Evolutionary conservation across 2,888 invertebrate species (phyloP).

Genomic region (Polyommatus iphigenia): DNA sequence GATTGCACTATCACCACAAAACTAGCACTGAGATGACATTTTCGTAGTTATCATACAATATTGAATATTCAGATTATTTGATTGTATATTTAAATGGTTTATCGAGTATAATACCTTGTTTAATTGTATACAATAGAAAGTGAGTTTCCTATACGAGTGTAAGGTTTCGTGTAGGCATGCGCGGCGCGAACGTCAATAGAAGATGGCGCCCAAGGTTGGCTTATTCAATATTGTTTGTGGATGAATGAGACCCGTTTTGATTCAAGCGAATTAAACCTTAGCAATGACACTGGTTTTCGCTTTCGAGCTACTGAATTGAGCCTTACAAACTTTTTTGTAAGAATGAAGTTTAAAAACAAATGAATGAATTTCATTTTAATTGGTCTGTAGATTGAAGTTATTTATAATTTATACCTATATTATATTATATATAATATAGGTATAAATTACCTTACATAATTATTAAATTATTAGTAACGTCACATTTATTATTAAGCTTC

Average conservation of each 20-base stretch:
- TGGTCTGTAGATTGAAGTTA: too few relatives aligned
- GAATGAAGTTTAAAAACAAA: background rate
- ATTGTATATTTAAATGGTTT: slow-evolving; percentile 21
- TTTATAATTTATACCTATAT: background rate
- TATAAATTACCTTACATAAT: too few relatives aligned
- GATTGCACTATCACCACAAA: slow-evolving; percentile 42
- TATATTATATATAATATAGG: too few relatives aligned
- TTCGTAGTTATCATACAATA: background rate
- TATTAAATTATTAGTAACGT: too few relatives aligned
- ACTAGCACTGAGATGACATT: slow-evolving; percentile 8
- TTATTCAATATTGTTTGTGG: slow-evolving; percentile 18
- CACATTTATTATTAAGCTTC: too few relatives aligned
- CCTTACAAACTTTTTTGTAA: slow-evolving; percentile 1
- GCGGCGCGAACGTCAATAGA: slow-evolving; percentile 20
- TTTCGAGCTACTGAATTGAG: background rate
- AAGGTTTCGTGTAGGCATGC: slow-evolving; percentile 20
- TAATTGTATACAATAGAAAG: slow-evolving; percentile 33
- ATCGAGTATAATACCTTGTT: slow-evolving; percentile 20
- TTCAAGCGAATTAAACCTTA: slow-evolving; percentile 25
- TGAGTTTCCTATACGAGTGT: slow-evolving; percentile 8
- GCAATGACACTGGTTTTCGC: slow-evolving; percentile 4
- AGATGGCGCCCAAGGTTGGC: slow-evolving; percentile 23
- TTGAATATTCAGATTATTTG: background rate
- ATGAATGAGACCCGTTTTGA: slow-evolving; percentile 31
- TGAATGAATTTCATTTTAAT: background rate